Evolutionary conservation across 2,113 vertebrate species (phyloP).

Genomic region (Etheostoma cragini): DNA sequence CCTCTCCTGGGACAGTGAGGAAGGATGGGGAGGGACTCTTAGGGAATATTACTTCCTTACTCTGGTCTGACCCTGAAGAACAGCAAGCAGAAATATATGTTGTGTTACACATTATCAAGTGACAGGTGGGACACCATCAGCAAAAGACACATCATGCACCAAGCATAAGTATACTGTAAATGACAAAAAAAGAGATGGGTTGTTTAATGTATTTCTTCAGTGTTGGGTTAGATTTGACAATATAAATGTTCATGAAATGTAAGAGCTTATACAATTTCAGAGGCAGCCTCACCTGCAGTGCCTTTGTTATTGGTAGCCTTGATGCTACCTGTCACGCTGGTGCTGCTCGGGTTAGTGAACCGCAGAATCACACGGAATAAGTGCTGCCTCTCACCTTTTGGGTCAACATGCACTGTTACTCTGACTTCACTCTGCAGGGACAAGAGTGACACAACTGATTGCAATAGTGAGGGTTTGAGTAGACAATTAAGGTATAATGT

Average conservation of each 20-base stretch:
- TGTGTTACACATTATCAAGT: not conserved
- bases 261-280: conserved; percentile 1
- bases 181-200: not conserved
- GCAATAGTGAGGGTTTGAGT: conserved; percentile 30
- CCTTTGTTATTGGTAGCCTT: conserved; percentile 80
- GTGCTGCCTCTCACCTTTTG: conserved; percentile 80
- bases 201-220: not conserved
- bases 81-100: conserved; percentile 35
- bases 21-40: conserved; percentile 88
- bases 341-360: conserved; percentile 87
- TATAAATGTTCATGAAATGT: not conserved
- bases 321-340: conserved; percentile 84
- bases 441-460: conserved; percentile 61
- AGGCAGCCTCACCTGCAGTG: conserved; percentile 85
- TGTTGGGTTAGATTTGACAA: conserved; percentile 32
- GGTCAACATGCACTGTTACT: conserved; percentile 89
- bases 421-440: conserved; percentile 92
- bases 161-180: not conserved
- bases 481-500: conserved; percentile 17
- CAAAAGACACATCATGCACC: not conserved
- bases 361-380: conserved; percentile 89
- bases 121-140: not conserved
- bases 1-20: conserved; percentile 89
- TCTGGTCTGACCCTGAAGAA: conserved; percentile 85
- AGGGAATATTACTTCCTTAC: conserved; percentile 89